Evolutionary conservation across 2,113 vertebrate species (phyloP).

Genomic region (Nerophis lumbriciformis): DNA sequence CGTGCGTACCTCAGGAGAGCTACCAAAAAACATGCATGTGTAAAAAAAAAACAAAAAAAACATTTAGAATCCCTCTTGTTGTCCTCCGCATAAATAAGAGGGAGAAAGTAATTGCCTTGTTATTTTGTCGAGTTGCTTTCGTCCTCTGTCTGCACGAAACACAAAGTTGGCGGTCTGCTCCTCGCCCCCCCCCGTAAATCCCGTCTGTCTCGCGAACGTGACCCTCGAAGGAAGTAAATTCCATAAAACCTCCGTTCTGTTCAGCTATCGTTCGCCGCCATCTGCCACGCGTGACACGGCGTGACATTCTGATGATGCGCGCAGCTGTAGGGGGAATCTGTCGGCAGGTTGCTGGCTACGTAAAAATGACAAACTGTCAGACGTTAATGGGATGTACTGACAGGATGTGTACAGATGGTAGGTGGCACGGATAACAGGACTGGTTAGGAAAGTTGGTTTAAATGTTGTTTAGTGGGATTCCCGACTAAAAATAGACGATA

Average conservation of each 20-base stretch:
- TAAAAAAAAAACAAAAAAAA: slow-evolving; percentile 28
- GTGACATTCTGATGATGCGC: slow-evolving; percentile 48
- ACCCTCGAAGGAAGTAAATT: too few species aligned
- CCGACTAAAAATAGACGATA: too few species aligned
- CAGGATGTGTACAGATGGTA: not conserved
- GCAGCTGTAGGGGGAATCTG: slow-evolving; percentile 62
- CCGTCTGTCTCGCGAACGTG: slow-evolving; percentile 7
- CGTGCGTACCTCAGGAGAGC: slow-evolving; percentile 32
- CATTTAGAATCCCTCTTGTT: slow-evolving; percentile 37
- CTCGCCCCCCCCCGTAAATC: slow-evolving; percentile 28
- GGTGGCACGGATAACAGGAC: too few species aligned
- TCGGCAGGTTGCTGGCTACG: slow-evolving; percentile 53
- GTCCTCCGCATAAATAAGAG: slow-evolving; percentile 44
- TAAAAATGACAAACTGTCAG: slow-evolving; percentile 46
- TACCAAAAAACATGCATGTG: slow-evolving; percentile 32
- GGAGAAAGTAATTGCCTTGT: slow-evolving; percentile 29
- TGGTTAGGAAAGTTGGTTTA: not conserved
- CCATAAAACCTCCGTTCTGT: slow-evolving; percentile 19
- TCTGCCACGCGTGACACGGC: slow-evolving; percentile 47
- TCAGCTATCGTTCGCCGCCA: slow-evolving; percentile 37
- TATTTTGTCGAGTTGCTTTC: slow-evolving; percentile 18
- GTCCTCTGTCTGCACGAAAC: slow-evolving; percentile 12
- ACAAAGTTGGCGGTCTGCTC: slow-evolving; percentile 46
- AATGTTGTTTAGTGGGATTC: too few species aligned
- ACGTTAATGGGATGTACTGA: slow-evolving; percentile 50